These are phyloP conservation scores for Scomber colias DNA, from an alignment of 2,113 vertebrate species.

Conservation along the genomic window DNA sequence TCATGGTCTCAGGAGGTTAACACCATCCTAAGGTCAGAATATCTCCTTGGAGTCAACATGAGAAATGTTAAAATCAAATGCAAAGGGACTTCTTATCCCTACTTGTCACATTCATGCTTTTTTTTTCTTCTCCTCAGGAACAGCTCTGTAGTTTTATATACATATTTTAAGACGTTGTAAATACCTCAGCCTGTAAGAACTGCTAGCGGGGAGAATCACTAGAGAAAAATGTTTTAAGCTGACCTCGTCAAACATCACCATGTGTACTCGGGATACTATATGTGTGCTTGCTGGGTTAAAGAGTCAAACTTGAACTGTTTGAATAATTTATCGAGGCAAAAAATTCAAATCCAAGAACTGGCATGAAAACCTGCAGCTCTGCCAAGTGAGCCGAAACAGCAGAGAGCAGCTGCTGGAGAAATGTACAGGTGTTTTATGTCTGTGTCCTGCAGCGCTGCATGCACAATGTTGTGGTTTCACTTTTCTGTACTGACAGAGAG, in stretches of 20 bases:
- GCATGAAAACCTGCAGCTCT: slow-evolving; percentile 10
- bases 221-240: background rate
- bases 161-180: no score
- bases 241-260: background rate
- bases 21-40: no score
- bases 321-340: slow-evolving; percentile 40
- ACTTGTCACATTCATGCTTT: no score
- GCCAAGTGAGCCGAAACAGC: slow-evolving; percentile 14
- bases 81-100: no score
- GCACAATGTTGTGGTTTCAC: slow-evolving; percentile 21
- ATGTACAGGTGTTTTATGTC: slow-evolving; percentile 13
- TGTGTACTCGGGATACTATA: background rate
- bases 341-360: background rate
- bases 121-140: no score
- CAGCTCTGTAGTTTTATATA: no score
- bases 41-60: no score
- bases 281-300: slow-evolving; percentile 15
- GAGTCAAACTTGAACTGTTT: slow-evolving; percentile 43
- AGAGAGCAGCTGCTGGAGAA: background rate
- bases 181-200: background rate
- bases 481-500: background rate
- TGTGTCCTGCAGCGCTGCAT: slow-evolving; percentile 19
- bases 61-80: no score
- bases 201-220: no score
- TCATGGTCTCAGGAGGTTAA: no score